Evolutionary conservation across 2,113 vertebrate species (phyloP).

Genomic region (Mus musculus): GRCm39 chr14:61103501-61104000

Average conservation of each 20-base stretch:
- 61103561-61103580: neutral
- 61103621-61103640: neutral
- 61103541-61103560: neutral
- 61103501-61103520: neutral
- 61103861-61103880: slow-evolving; percentile 58
- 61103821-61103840: slow-evolving; percentile 19
- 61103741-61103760: neutral
- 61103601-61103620: neutral
- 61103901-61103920: slow-evolving; percentile 70
- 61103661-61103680: no score
- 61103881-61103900: slow-evolving; percentile 74
- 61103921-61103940: slow-evolving; percentile 69
- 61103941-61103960: slow-evolving; percentile 62
- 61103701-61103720: no score
- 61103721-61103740: neutral
- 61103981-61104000: slow-evolving; percentile 74
- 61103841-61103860: neutral
- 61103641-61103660: neutral
- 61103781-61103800: neutral
- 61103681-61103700: no score
- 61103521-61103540: neutral
- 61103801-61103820: neutral
- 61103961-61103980: slow-evolving; percentile 71
- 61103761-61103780: neutral
- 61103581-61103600: neutral